Evolutionary conservation across 2,113 vertebrate species (phyloP), one percentile per base, ranked within the genome.

Genomic region (Hipposideros armiger): DNA sequence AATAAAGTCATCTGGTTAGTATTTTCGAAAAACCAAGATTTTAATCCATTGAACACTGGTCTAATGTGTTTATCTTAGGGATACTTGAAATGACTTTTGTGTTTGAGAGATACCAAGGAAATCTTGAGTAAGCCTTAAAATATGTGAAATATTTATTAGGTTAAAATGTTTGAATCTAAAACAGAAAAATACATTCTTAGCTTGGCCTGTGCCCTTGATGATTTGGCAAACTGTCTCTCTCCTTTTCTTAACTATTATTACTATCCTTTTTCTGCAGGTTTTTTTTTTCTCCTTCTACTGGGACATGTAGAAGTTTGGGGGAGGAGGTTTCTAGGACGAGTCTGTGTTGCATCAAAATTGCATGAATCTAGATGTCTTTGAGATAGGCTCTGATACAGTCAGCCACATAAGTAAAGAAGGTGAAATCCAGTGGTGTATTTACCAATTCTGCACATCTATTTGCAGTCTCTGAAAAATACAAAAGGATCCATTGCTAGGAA

Each of bases 61-160:
- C 28, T 90, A 70, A 69, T 87, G 54, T 96, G 7, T 94, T 82
- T 92, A 80, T 91, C 11, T 73, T 88, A 77, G 17, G 54, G 73
- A 74, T 88, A 80, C 62, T 86, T 50, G 70, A 77, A 95, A 78
- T 95, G 47, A 95, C 45, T 82, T 85, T 96, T 84, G n/a, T 95
- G 58, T 94, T 86, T 90, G 80, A 94, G 36, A 92, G 78, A 20
- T 8, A 95, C 62, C 45, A 42, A 82, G 22, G 42, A 91, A 64
- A 89, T 93, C n/a, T 83, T 80, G 42, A 72, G 19, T 74, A 52
- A 90, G 60, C 24, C 70, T 72, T 95, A 67, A 94, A 83, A 58
- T 84, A 62, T 93, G 66, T 42, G 26, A 64, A 20, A 22, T 96
- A 47, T 76, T 95, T 36, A 47, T 69, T 81, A 45, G 62, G 15